Evolutionary conservation across 2,888 invertebrate species (phyloP), one percentile per base, ranked within the genome.

Genomic region (Pachymerium ferrugineum): DNA sequence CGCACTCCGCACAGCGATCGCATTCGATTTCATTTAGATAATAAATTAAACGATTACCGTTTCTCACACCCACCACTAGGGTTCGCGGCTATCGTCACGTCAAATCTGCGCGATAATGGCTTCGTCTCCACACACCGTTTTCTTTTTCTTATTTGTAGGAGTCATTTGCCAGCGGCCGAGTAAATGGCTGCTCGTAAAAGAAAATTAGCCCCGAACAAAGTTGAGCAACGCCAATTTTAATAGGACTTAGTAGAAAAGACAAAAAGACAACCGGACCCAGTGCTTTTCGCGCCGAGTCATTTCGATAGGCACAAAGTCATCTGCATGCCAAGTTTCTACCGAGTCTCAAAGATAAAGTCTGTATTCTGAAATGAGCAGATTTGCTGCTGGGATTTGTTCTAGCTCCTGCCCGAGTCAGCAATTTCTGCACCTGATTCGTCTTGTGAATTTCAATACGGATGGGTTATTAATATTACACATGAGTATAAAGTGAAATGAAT

Each of bases 11-110:
- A 29, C n/a, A 30, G 30, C 30, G 30, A 28, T 30, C 68, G 68
- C 68, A 68, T 68, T 68, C 30, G 68, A 68, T 68, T 68, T 68
- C 68, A 68, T 68, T 68, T 68, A 68, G 68, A 68, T 68, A 68
- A 68, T 68, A 68, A 68, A 68, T 68, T 68, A 68, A 68, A 30
- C 47, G 68, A 68, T 68, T 68, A 68, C 68, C 30, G 28, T 68
- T n/a, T 30, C 68, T 29, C 68, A 6, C 47, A 47, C 47, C 47
- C 47, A 22, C 47, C 4, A 6, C n/a, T 16, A 47, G 47, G 47
- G 47, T 16, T 19, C 47, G 47, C 22, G 47, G 47, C 47, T 47
- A 47, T 47, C 47, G 47, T 47, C n/a, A 47, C 22, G 47, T 16
- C 47, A 47, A n/a, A 47, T 47, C 47, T 16, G 47, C 16, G 16